phyloP scores from a whole-genome alignment of 2,888 invertebrate genomes.

The Ophion obscuratus region DNA sequence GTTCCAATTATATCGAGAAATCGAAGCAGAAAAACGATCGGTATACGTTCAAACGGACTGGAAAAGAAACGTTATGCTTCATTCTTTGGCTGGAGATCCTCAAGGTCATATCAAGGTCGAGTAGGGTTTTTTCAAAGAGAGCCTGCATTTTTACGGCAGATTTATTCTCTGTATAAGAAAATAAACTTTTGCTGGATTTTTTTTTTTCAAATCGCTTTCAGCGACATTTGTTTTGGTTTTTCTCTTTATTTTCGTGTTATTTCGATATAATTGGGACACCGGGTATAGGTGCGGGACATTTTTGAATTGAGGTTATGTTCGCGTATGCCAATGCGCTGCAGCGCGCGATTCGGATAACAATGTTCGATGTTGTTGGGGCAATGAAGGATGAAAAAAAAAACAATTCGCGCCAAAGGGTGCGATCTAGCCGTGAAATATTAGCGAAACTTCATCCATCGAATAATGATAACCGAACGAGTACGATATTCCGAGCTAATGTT shows the following conservation, averaged over 20 bases:
- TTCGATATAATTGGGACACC: background rate
- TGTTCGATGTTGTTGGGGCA: background rate
- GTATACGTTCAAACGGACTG: background rate
- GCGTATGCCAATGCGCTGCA: background rate
- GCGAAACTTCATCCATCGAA: too few relatives aligned
- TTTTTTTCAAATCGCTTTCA: background rate
- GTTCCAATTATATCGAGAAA: background rate
- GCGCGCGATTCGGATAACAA: too few relatives aligned
- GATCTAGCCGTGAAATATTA: too few relatives aligned
- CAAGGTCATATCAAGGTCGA: background rate
- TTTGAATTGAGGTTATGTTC: background rate
- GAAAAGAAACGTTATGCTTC: background rate
- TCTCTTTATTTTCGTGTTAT: background rate
- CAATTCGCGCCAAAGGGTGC: too few relatives aligned
- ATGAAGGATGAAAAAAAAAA: background rate
- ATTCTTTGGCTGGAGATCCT: background rate
- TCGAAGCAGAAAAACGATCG: background rate
- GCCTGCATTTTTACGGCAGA: background rate
- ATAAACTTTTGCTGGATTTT: background rate
- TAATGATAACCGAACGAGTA: background rate
- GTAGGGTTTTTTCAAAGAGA: background rate
- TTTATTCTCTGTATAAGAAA: background rate
- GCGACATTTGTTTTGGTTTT: background rate
- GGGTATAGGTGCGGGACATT: too few relatives aligned
- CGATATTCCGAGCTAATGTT: background rate